phyloP scores from a whole-genome alignment of 1,140 invertebrate genomes.

The Octopus sinensis region DNA sequence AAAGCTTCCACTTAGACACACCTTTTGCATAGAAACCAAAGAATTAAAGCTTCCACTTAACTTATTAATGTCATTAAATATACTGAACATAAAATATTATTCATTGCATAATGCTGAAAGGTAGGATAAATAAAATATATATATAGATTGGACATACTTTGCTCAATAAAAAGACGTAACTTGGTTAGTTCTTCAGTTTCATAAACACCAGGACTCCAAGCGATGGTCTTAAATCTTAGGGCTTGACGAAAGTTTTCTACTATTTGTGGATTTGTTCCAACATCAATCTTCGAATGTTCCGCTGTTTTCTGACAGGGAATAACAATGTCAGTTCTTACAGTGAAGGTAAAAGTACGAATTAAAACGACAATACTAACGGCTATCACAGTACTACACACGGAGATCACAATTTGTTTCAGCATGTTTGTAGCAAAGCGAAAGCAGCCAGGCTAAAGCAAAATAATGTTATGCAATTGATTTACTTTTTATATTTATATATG shows the following conservation, averaged over 20 bases:
- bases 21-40: too few species aligned
- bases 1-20: too few species aligned
- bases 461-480: too few species aligned
- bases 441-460: too few species aligned
- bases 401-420: too few species aligned
- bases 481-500: too few species aligned
- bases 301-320: slow-evolving; percentile 27
- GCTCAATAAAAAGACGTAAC: slow-evolving; percentile 35
- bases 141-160: slow-evolving; percentile 27
- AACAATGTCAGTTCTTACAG: slow-evolving; percentile 25
- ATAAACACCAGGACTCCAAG: slow-evolving; percentile 28
- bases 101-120: neutral
- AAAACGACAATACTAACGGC: slow-evolving; percentile 22
- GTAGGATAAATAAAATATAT: neutral
- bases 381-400: too few species aligned
- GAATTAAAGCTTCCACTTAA: too few species aligned
- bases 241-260: slow-evolving; percentile 36
- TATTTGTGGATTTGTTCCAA: slow-evolving; percentile 23
- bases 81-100: neutral
- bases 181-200: slow-evolving; percentile 33
- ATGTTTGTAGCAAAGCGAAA: too few species aligned
- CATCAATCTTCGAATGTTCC: slow-evolving; percentile 39
- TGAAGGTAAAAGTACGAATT: slow-evolving; percentile 38
- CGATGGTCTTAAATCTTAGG: slow-evolving; percentile 39
- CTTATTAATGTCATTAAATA: too few species aligned